Evolutionary conservation across 2,113 vertebrate genomes (phyloP), one percentile per base, ranked within the genome.

Genomic region (Mustela nigripes): DNA sequence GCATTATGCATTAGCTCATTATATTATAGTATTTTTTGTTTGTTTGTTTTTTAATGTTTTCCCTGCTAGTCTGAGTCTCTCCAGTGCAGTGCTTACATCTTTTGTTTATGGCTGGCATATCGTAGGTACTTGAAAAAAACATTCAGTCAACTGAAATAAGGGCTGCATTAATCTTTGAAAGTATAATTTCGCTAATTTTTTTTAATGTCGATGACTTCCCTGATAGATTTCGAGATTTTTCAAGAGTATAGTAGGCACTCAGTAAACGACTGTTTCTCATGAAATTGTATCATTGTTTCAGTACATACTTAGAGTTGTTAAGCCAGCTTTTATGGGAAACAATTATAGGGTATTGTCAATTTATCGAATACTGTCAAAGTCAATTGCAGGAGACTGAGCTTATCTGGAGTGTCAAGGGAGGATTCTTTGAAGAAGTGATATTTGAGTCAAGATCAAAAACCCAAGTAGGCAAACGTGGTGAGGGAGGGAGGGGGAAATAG

Each of bases 341-440:
- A 92, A 71, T 84, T 97, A 85, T 14, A 91, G 58, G 87, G 76
- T 67, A 67, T 9, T 56, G 5, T 92, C 33, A 95, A 78, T 5
- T 78, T 78, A 31, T 18, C 9, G 42, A 31, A 16, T 48, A 78
- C 74, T 53, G 7, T 90, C 33, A 93, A 94, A 89, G 36, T 58
- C 45, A 89, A 63, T 36, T 79, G 31, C 11, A 93, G 63, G 16
- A 88, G 14, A 88, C 14, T 74, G 45, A 73, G 76, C 28, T 87
- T 62, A 88, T 36, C 31, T 91, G 48, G 26, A 62, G 0, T 74
- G 18, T 78, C 36, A 84, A 86, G 22, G 60, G 79, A 81, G 22
- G 74, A 39, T 84, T 96, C 65, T 50, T 31, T 60, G 48, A 93
- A 95, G 33, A 97, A 91, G 24, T 79, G 14, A 74, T 71, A 96